Evolutionary conservation across 2,797 vertebrate species (phyloP), one percentile per base, ranked within the genome.

Genomic region (Muscicapa striata): DNA sequence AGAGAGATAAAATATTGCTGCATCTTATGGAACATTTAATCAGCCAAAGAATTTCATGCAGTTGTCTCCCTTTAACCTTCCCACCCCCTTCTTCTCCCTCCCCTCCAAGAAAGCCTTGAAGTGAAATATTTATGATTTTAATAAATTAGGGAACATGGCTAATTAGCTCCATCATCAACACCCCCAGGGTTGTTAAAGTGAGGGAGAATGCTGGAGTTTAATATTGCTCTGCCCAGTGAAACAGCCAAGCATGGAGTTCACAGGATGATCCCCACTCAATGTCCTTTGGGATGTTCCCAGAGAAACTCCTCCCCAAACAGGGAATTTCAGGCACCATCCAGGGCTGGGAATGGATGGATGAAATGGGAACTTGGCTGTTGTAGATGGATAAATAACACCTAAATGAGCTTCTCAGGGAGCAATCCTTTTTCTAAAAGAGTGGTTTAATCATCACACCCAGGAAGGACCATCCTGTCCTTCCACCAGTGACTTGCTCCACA

Each of bases 41-140:
- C 96, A 97, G 91, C 59, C 87, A 86, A 96, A 92, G 85, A 90
- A 95, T 95, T 95, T 73, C 95, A 93, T 85, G 93, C 85, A 88
- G 77, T 89, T 70, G 68, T 81, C 90, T 95, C 94, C 92, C 95
- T 84, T 87, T 93, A 93, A 68, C 48, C 69, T 95, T 89, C 93
- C 83, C 51, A 66, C 84, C 46, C 83, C 66, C 72, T 88, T 83
- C 87, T 87, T 61, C 61, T 57, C 23, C 52, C 66, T 48, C 67
- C 52, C 10, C 27, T 3, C 26, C 6, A 20, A 14, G 30, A 57
- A 34, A 4, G 29, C 48, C 87, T 92, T 93, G 88, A 61, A 77
- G 91, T 79, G 87, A 96, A 95, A 95, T 97, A 98, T 98, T 98
- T 98, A 97, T 97, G 95, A 95, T 96, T 97, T 97, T 97, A 97